phyloP scores from a whole-genome alignment of 2,113 vertebrate species.

The Trogon melanurus region DNA sequence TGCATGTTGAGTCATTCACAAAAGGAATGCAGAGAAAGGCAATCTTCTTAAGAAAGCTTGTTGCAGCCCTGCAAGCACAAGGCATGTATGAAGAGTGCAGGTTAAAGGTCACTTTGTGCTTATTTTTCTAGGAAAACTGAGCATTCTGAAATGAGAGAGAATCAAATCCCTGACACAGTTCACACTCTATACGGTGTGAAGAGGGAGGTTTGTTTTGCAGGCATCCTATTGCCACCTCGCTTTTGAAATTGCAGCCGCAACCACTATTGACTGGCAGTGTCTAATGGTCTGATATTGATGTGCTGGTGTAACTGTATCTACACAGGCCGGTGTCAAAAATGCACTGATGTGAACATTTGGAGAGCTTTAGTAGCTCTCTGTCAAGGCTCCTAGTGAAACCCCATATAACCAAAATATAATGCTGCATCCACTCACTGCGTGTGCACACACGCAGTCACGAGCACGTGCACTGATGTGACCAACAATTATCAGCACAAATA shows the following conservation, averaged over 20 bases:
- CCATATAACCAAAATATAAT: background rate
- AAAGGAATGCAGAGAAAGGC: background rate
- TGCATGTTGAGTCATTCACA: background rate
- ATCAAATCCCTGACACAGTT: background rate
- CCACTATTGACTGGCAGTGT: background rate
- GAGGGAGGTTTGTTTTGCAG: background rate
- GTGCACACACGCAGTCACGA: background rate
- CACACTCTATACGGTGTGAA: background rate
- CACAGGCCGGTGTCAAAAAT: background rate
- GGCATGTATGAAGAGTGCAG: accelerated
- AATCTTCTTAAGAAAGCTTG: background rate
- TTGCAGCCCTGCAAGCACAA: background rate
- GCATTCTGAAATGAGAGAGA: background rate
- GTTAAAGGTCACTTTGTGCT: background rate
- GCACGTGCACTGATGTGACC: accelerated
- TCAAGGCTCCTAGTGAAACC: background rate
- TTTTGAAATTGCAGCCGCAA: background rate
- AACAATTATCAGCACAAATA: background rate
- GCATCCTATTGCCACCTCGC: background rate
- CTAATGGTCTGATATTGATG: background rate
- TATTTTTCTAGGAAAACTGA: background rate
- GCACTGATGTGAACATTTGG: background rate
- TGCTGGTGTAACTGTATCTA: background rate
- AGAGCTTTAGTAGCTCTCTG: background rate
- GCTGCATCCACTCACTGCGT: background rate